phyloP scores from a whole-genome alignment of 2,113 vertebrate genomes.

The Pygoscelis antarcticus region DNA sequence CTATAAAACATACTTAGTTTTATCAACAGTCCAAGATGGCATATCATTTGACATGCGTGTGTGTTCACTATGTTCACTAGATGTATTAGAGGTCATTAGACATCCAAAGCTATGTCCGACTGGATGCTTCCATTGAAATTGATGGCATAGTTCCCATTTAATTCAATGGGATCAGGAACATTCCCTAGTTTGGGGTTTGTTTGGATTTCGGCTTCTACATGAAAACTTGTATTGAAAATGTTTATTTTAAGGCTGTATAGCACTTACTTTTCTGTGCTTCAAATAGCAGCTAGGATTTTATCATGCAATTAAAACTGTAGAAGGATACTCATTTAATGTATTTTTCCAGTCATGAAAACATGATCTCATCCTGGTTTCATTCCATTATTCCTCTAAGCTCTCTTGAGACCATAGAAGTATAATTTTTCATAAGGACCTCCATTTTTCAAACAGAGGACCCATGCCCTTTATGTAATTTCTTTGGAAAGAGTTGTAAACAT shows the following conservation, averaged over 20 bases:
- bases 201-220: slow-evolving; percentile 51
- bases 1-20: background rate
- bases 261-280: slow-evolving; percentile 28
- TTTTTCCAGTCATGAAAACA: slow-evolving; percentile 42
- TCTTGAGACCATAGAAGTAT: background rate
- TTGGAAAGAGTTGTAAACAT: background rate
- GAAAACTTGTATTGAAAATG: slow-evolving; percentile 33
- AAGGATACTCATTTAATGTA: slow-evolving; percentile 42
- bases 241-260: slow-evolving; percentile 52
- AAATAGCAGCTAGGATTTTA: slow-evolving; percentile 51
- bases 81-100: background rate
- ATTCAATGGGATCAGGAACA: slow-evolving; percentile 57
- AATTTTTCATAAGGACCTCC: background rate
- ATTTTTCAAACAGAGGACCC: background rate
- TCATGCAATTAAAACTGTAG: slow-evolving; percentile 35
- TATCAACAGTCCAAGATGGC: background rate
- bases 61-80: accelerated
- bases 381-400: slow-evolving; percentile 13
- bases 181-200: slow-evolving; percentile 59
- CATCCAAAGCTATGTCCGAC: accelerated
- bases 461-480: background rate
- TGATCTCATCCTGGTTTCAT: slow-evolving; percentile 42
- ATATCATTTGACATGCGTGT: background rate
- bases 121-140: background rate
- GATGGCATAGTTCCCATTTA: slow-evolving; percentile 45